Base-by-base conservation (phyloP, 2,888 invertebrate genomes). In the Philhelius pedissequus region DNA sequence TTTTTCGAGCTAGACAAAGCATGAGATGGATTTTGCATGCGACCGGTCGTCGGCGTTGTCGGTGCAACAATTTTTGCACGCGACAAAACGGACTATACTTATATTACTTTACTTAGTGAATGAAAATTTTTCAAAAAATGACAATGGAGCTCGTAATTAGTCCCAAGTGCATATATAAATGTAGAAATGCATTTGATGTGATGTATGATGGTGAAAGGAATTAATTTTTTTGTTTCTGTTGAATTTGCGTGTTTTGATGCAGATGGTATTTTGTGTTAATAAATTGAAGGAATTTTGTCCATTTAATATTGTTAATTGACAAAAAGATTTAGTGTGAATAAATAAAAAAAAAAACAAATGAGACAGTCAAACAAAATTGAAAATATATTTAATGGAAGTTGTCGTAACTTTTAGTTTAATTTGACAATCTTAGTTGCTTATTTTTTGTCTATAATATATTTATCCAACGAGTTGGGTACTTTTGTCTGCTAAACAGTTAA, bases 1-100 rank as follows among this genome's bases (percentile, higher is more conserved):
- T 84, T 84, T 84, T 84, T 84, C 84, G 84, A 84, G 84, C 80
- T 84, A 84, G 75, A 84, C 84, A 84, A 84, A 84, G 84, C 84
- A 84, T 84, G 84, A 84, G 80, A 84, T 84, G 40, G 84, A 84
- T 84, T 84, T 84, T 84, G 84, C 84, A 84, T 84, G 84, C 50
- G 54, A 73, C 15, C 77, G 15, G n/a, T 20, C 54, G 5, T 32
- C 32, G 32, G 6, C 5, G 7, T 18, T 11, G 54, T 54, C 32
- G 4, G 15, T 62, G 62, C 62, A 84, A 32, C 80, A 70, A 78
- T 69, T 76, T 84, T 68, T 84, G 84, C 84, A 84, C 84, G 84
- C 84, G 84, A 84, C 84, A 84, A 84, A 76, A 75, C 43, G 25
- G 48, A 62, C 70, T 62, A n/a, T n/a, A 60, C 60, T 40, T 50